phyloP scores from a whole-genome alignment of 1,140 invertebrate species.

The Nasonia longicornis region DNA sequence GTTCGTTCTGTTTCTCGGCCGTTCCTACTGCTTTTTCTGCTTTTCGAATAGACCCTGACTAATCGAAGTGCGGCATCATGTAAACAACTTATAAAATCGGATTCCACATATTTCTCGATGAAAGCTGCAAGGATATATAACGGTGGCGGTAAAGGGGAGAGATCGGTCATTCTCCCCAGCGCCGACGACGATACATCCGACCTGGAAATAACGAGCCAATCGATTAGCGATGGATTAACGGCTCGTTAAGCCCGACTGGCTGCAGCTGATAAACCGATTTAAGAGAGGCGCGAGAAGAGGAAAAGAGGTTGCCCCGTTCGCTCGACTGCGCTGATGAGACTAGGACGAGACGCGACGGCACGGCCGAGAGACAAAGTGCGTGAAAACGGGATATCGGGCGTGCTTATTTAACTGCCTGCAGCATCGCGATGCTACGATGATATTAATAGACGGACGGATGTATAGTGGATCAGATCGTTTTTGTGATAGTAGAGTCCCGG shows the following conservation, averaged over 20 bases:
- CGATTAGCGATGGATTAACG: constrained; percentile 41
- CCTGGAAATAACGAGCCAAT: constrained; percentile 36
- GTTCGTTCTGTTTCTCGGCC: not conserved
- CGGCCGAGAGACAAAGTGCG: not conserved
- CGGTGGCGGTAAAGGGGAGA: not conserved
- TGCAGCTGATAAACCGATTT: constrained; percentile 31
- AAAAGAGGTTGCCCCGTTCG: not conserved
- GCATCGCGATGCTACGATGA: too few relatives aligned
- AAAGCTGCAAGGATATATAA: not conserved
- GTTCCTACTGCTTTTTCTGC: not conserved
- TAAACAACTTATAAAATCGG: too few relatives aligned
- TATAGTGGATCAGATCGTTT: not conserved
- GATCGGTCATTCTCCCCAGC: constrained; percentile 22
- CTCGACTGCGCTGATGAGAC: not conserved
- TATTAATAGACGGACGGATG: not conserved
- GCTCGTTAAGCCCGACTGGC: constrained; percentile 32
- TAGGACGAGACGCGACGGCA: not conserved
- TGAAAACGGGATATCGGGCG: not conserved
- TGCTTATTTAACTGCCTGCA: too few relatives aligned
- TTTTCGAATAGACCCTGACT: too few relatives aligned
- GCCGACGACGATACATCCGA: not conserved
- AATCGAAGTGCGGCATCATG: too few relatives aligned
- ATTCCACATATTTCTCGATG: not conserved
- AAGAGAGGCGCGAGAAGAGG: not conserved
- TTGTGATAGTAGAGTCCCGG: not conserved